Base-by-base conservation (phyloP, 2,113 vertebrate genomes). In the Talpa occidentalis region DNA sequence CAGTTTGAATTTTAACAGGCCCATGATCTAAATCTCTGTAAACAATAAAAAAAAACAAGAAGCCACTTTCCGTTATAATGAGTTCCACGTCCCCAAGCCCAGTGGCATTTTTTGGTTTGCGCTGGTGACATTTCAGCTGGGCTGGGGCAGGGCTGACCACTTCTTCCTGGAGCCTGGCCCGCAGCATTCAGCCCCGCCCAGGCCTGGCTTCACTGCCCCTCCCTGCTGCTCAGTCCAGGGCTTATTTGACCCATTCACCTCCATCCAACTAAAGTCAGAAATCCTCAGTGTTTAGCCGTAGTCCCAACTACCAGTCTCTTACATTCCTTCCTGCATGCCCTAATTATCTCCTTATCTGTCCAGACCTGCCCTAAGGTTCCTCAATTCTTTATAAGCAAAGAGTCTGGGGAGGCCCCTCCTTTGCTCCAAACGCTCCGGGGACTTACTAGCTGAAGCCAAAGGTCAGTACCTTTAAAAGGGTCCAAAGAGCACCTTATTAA, bases 41-140 rank as follows among this genome's bases (percentile, higher is more conserved):
- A 82, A 89, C 14, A 82, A 54, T 44, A 78, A 81, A 80, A 80
- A 78, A 81, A 80, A 80, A 60, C 54, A 47, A 92, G 35, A 76
- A 35, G 19, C 74, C 10, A 90, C 44, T 91, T 91, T 89, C 62
- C 6, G 52, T 64, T 56, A 42, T 10, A 56, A 28, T 76, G 2
- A 77, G 16, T 10, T 30, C 26, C 5, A 7, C 37, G 42, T 42
- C 16, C 5, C 12, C 62, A 72, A 40, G 56, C 59, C 60, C 44
- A 94, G 22, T 22, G 35, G 30, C n/a, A 60, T 12, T 90, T 83
- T 84, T 40, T 32, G n/a, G 69, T 88, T 42, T 32, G 37, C 73
- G 10, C 40, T 5, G 28, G 52, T 91, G 77, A 59, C n/a, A 56
- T 64, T 77, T 72, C 64, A 70, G 28, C 14, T 32, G 16, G 1